Evolutionary conservation across 2,888 invertebrate species (phyloP), one percentile per base, ranked within the genome.

Genomic region (Autographa gamma): DNA sequence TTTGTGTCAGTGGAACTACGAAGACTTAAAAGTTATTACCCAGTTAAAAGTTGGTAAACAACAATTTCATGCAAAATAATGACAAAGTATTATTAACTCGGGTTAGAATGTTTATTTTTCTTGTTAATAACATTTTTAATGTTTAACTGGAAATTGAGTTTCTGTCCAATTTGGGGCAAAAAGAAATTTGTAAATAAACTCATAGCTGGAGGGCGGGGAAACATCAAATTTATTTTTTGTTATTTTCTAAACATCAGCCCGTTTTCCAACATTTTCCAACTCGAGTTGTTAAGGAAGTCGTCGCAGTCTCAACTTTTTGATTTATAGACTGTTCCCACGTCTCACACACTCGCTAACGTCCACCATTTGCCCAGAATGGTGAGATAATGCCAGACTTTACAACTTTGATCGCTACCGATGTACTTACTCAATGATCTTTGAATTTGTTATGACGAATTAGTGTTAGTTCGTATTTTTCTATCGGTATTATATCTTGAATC

Each of bases 271-370:
- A 86, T 89, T 87, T 83, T 76, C 72, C 66, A 87, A 88, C 85
- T 86, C 78, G 73, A 74, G 81, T 87, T 87, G 82, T 85, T 85
- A 84, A 81, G 75, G 74, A 85, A 90, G 82, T 86, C 85, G 83
- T 82, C 83, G 86, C 85, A 85, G 89, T 87, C 81, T 84, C 66
- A 91, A 92, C 86, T 92, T 92, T 90, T 85, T 91, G 91, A 92
- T 93, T 86, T 86, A 87, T 85, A 68, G 65, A 81, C 71, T 81
- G 76, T 66, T 74, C 81, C 81, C 83, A 76, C 81, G 81, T 81
- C 86, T 82, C 79, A 86, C 89, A 86, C 89, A 85, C 85, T 81
- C 82, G 80, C 86, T 88, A 82, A 82, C 81, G 77, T 86, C 81
- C 82, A 84, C 85, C 89, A 87, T 88, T 89, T 88, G 88, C 82